Conservation (phyloP, 2,113 vertebrate species). For the Craseonycteris thonglongyai region DNA sequence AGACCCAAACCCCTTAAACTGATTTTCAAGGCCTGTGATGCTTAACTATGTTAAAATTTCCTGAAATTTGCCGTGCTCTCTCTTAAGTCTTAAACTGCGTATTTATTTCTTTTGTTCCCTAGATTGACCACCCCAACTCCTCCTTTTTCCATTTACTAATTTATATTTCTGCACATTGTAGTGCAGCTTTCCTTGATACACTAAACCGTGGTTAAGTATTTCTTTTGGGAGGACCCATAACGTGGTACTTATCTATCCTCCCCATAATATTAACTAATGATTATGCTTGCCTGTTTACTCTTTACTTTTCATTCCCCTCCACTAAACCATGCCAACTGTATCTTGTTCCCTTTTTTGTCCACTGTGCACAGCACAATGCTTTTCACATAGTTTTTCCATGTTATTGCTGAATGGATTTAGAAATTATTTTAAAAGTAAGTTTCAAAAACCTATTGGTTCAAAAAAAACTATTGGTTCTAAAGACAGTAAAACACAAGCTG, state of each 20-base stretch:
- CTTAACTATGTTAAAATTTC: not conserved
- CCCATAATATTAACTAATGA: not conserved
- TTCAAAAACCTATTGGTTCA: too few relatives aligned
- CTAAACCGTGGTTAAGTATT: not conserved
- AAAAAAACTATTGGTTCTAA: not conserved
- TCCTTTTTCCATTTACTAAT: not conserved
- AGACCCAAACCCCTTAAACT: not conserved
- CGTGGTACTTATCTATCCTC: not conserved
- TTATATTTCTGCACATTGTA: not conserved
- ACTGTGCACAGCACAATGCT: not conserved
- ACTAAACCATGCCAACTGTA: not conserved
- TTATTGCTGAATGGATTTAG: not conserved
- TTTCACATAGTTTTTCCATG: not conserved
- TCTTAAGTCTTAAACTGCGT: not conserved
- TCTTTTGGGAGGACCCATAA: not conserved
- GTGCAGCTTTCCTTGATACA: not conserved
- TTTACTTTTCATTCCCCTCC: too few relatives aligned
- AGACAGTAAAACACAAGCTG: not conserved
- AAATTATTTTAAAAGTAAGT: not conserved
- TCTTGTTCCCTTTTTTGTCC: not conserved
- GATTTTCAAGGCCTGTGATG: not conserved
- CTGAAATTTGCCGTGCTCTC: not conserved
- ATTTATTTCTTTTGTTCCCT: not conserved
- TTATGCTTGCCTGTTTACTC: not conserved
- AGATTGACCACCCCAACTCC: not conserved